Evolutionary conservation across 2,797 vertebrate genomes (phyloP).

Genomic region (Eidolon dupreanum): DNA sequence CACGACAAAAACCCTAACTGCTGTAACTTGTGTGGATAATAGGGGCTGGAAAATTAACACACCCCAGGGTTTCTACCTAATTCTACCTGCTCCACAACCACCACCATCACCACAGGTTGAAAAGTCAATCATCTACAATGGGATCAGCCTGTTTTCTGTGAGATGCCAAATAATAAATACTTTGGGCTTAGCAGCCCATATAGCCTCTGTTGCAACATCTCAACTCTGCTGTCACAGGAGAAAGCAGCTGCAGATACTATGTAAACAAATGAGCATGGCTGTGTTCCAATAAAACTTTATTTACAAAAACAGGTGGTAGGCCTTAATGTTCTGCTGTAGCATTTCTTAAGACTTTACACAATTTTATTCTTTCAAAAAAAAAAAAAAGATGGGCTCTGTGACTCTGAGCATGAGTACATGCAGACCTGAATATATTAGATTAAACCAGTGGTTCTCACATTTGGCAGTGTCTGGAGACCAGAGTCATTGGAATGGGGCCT

Average conservation of each 20-base stretch:
- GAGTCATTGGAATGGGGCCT: background rate
- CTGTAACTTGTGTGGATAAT: background rate
- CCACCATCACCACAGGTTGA: background rate
- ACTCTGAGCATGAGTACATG: background rate
- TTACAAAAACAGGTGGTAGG: conserved; percentile 23
- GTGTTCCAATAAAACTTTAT: conserved; percentile 61
- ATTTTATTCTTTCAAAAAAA: background rate
- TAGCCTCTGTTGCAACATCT: background rate
- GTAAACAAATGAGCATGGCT: background rate
- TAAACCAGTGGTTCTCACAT: background rate
- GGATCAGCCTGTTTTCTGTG: background rate
- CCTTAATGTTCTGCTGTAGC: background rate
- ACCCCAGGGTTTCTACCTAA: background rate
- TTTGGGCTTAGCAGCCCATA: background rate
- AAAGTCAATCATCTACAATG: background rate
- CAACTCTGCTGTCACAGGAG: background rate
- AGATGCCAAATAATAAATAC: background rate
- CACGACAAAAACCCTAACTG: background rate
- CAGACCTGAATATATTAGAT: background rate
- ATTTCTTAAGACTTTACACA: background rate
- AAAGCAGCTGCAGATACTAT: background rate
- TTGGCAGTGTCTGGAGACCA: background rate
- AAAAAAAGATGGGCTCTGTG: background rate
- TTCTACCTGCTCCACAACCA: background rate
- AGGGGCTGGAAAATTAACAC: background rate